Evolutionary conservation across 1,140 invertebrate species (phyloP), one percentile per base, ranked within the genome.

Genomic region (Anastrepha obliqua): DNA sequence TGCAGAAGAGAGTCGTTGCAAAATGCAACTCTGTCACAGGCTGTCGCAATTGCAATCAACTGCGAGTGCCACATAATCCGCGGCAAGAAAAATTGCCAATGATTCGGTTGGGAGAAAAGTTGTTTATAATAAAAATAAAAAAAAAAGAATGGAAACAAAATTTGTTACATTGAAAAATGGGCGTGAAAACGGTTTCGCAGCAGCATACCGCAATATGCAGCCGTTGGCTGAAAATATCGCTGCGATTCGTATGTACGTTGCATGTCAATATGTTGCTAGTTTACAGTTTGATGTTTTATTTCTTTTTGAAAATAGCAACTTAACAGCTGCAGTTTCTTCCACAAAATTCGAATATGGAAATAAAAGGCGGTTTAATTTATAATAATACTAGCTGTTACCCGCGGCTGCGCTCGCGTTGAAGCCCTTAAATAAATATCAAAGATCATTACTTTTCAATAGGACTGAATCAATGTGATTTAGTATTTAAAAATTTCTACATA

Each of bases 81-180:
- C 20, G 74, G 74, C 51, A 81, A 81, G 74, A 81, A 81, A 81
- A 81, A 81, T 81, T 81, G 74, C 55, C 74, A 81, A 20, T 81
- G 74, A n/a, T 51, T 81, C 2, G 15, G 74, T 0, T 2, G 3
- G 20, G 74, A n/a, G 20, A 29, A 29, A 81, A 55, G 6, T 81
- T 81, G 44, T 81, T 81, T 55, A 20, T 20, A 29, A 74, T 29
- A 74, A 74, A 74, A 47, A 74, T 39, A 39, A n/a, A 29, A 65
- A 67, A 9, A 8, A 5, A 64, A 8, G 20, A 13, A 58, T 8
- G 13, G 13, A 58, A n/a, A 17, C 15, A 74, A 74, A 74, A 39
- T 55, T 74, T 74, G 39, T 74, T 44, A 39, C 8, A 44, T 70
- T 11, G 67, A 74, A 74, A 74, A 74, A 17, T 74, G 39, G 6